Percentiles rank a stretch among this genome's conserved stretches.
These are phyloP conservation scores for Baronia brevicornis DNA, from an alignment of 2,888 invertebrate genomes.

Conservation along the genomic window DNA sequence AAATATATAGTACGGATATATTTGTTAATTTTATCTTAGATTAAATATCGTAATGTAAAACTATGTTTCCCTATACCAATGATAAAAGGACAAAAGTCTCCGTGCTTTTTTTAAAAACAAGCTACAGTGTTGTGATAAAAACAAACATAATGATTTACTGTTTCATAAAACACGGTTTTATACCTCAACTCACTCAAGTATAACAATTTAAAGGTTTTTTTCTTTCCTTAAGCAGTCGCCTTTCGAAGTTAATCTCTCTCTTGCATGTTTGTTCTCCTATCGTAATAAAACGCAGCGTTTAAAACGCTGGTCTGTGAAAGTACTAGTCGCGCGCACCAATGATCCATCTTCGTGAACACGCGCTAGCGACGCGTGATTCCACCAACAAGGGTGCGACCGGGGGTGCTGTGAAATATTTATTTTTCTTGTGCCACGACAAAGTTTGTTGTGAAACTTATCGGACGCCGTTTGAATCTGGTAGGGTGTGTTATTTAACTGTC, in stretches of 20 bases:
- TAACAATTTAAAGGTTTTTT: constrained; percentile 10
- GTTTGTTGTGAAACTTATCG: constrained; percentile 52
- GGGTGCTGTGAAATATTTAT: constrained; percentile 61
- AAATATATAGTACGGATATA: too few species aligned
- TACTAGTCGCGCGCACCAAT: constrained; percentile 44
- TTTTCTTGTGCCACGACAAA: constrained; percentile 52
- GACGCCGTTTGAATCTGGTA: constrained; percentile 23
- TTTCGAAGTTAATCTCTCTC: too few species aligned
- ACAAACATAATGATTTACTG: too few species aligned
- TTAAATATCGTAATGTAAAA: too few species aligned
- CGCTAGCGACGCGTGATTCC: constrained; percentile 71
- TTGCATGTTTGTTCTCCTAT: too few species aligned
- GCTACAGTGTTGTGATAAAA: too few species aligned
- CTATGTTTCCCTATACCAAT: too few species aligned
- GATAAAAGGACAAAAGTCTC: too few species aligned
- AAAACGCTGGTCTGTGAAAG: constrained; percentile 30
- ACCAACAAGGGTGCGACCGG: constrained; percentile 60
- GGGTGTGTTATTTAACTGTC: constrained; percentile 1
- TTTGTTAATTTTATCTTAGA: too few species aligned
- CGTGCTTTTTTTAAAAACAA: too few species aligned
- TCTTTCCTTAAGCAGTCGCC: too few species aligned
- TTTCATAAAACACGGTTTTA: too few species aligned
- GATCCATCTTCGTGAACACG: constrained; percentile 70
- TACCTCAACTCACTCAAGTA: neutral
- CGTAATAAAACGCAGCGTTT: constrained; percentile 17